Evolutionary conservation across 2,113 vertebrate genomes (phyloP).

Genomic region (Eulemur macaco): DNA sequence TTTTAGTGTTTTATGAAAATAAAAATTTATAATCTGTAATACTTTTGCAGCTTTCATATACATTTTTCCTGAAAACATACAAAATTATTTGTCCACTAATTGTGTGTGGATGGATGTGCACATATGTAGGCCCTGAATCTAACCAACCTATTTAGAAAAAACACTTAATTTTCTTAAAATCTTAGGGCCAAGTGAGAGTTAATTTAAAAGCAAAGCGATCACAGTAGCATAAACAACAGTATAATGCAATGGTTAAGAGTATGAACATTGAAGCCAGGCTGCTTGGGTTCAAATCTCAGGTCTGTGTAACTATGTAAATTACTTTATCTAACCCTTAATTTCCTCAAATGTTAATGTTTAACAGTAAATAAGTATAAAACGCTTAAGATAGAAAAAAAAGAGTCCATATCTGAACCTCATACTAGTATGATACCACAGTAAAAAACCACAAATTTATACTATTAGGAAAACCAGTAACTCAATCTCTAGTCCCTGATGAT

Average conservation of each 20-base stretch:
- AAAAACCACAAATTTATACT: not conserved
- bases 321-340: not conserved
- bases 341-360: not conserved
- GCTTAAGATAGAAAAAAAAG: not conserved
- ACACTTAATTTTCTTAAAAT: not conserved
- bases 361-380: slow-evolving; percentile 1
- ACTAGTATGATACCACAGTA: not conserved
- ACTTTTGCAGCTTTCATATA: not conserved
- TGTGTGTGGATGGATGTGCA: not conserved
- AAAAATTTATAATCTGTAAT: not conserved
- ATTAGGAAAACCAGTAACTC: not conserved
- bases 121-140: not conserved
- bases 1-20: not conserved
- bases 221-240: not conserved
- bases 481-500: not conserved
- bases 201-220: not conserved
- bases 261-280: not conserved
- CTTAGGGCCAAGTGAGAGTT: not conserved
- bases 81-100: not conserved
- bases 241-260: not conserved
- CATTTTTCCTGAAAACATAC: not conserved
- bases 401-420: not conserved
- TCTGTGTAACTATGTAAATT: not conserved
- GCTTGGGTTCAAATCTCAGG: not conserved
- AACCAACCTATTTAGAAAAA: not conserved